Base-by-base conservation (phyloP, 2,113 vertebrate genomes). In the Sterrhoptilus dennistouni region DNA sequence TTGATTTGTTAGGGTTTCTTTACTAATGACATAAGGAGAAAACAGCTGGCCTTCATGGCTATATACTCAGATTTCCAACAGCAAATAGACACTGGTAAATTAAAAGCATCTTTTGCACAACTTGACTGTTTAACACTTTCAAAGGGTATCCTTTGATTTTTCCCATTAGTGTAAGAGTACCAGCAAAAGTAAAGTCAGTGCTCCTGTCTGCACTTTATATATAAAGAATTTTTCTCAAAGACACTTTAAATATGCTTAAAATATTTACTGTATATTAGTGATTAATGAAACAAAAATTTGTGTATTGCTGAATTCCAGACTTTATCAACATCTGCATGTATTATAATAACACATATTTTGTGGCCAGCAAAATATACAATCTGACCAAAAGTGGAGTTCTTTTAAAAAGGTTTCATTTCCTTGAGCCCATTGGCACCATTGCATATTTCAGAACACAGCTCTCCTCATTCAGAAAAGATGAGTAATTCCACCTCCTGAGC, bases 51-150 rank as follows among this genome's bases (percentile, higher is more conserved):
- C 29, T 87, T 71, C 3, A 0, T 27, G 24, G 56, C 53, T 59
- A 5, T 14, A 35, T 36, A 45, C 53, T 85, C 57, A 61, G 33
- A 71, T 87, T 95, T 91, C 75, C 71, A 83, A 16, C 15, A 57
- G 70, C 27, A 85, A 91, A 69, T 6, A 79, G 50, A 29, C 65
- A 85, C 12, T 49, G 42, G 42, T 38, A 89, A 95, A 91, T 87
- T 21, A 68, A 89, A 96, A 94, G 45, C 70, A 83, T 64, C 69
- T 95, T 94, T 49, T 56, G 25, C 17, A 65, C 18, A 80, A 63
- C 13, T 45, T 36, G 12, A 33, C 50, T 53, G 23, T 61, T 76
- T 83, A 93, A 77, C 74, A 24, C 16, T 83, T 88, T 28, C n/a
- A 93, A 82, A 38, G 23, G 11, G 0, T 31, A 54, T 14, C 33